Evolutionary conservation across 1,140 invertebrate genomes (phyloP).

Genomic region (Eulimnadia texana): DNA sequence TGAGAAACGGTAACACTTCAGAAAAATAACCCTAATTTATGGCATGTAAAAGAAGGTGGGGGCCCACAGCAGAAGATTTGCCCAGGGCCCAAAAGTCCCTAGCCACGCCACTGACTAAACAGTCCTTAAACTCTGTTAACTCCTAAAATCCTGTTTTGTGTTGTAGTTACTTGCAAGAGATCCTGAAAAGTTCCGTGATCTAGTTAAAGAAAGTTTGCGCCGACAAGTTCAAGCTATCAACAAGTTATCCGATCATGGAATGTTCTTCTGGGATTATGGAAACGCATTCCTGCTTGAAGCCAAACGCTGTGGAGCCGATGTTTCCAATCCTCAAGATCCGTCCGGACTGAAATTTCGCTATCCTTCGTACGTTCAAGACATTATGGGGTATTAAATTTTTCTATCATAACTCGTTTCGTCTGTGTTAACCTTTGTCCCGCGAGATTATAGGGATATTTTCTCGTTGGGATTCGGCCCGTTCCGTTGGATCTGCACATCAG

Average conservation of each 20-base stretch:
- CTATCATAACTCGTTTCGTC: background rate
- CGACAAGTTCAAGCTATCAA: constrained; percentile 48
- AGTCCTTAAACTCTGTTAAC: background rate
- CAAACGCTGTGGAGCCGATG: constrained; percentile 40
- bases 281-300: constrained; percentile 55
- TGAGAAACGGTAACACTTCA: no score
- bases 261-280: constrained; percentile 55
- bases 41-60: no score
- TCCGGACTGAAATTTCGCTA: constrained; percentile 39
- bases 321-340: constrained; percentile 25
- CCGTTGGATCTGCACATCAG: constrained; percentile 52
- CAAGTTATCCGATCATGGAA: constrained; percentile 36
- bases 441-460: constrained; percentile 48
- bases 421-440: no score
- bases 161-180: constrained; percentile 34
- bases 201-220: constrained; percentile 43
- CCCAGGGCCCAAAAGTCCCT: no score
- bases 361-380: constrained; percentile 54
- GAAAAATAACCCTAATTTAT: no score
- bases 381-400: constrained; percentile 40
- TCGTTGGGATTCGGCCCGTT: constrained; percentile 57
- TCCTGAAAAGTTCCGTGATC: constrained; percentile 36
- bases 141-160: background rate
- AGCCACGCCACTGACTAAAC: no score
- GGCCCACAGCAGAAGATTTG: no score